Conservation (phyloP, 2,113 vertebrate species). For the Labrus mixtus region DNA sequence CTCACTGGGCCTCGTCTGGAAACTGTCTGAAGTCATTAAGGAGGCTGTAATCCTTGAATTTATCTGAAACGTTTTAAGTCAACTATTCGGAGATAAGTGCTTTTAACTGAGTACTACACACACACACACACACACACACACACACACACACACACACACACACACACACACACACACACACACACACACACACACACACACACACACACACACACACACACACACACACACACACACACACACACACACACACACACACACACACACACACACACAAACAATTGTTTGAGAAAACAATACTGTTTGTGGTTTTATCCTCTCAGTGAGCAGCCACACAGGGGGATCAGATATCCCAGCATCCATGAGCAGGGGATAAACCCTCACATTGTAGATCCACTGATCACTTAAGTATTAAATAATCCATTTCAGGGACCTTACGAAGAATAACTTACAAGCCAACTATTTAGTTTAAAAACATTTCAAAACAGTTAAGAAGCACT, state of each 20-base stretch:
- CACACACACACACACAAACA: neutral
- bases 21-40: neutral
- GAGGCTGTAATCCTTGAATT: neutral
- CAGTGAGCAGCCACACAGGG: slow-evolving; percentile 31
- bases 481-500: too few species aligned
- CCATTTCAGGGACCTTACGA: neutral
- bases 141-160: too few species aligned
- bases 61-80: neutral
- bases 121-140: neutral
- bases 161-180: neutral
- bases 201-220: neutral
- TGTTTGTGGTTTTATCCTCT: slow-evolving; percentile 49
- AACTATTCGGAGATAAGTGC: accelerated
- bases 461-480: neutral
- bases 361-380: slow-evolving; percentile 50
- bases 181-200: too few species aligned
- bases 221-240: too few species aligned
- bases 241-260: neutral
- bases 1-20: neutral
- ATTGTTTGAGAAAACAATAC: slow-evolving; percentile 23
- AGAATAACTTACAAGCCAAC: neutral
- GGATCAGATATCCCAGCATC: slow-evolving; percentile 37
- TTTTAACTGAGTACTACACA: slow-evolving; percentile 3
- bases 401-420: slow-evolving; percentile 32
- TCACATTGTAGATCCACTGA: slow-evolving; percentile 34